phyloP scores from a whole-genome alignment of 2,113 vertebrate species.

The Nothocercus nigrocapillus region DNA sequence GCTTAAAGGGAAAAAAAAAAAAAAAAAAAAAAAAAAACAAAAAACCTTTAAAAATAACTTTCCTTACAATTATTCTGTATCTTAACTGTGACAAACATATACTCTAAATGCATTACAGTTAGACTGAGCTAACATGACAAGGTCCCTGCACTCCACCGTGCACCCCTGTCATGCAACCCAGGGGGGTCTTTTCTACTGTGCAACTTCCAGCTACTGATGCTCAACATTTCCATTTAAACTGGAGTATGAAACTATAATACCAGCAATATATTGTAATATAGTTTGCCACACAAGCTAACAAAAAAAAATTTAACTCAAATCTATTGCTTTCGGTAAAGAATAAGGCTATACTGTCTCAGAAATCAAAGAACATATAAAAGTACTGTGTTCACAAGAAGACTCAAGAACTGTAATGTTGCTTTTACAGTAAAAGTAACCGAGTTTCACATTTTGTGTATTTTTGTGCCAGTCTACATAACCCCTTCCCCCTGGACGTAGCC shows the following conservation, averaged over 20 bases:
- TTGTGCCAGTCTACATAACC: background rate
- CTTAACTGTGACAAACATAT: background rate
- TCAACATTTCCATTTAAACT: background rate
- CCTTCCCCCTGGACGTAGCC: background rate
- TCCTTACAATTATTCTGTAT: background rate
- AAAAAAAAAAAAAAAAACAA: too few species aligned
- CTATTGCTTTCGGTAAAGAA: background rate
- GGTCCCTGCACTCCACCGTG: background rate
- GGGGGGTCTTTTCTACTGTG: background rate
- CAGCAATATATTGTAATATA: too few species aligned
- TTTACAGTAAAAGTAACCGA: background rate
- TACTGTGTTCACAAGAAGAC: background rate
- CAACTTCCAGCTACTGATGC: background rate
- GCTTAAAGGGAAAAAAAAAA: background rate
- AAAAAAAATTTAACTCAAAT: background rate
- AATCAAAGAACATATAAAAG: background rate
- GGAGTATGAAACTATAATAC: background rate
- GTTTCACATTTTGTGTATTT: background rate
- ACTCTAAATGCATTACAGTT: background rate
- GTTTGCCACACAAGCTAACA: background rate
- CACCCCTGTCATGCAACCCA: background rate
- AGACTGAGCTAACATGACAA: background rate
- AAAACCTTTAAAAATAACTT: background rate
- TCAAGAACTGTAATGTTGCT: background rate
- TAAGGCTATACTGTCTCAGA: background rate